These are phyloP conservation scores for Dasyprocta punctata DNA, from an alignment of 2,113 vertebrate species.

Conservation along the genomic window DNA sequence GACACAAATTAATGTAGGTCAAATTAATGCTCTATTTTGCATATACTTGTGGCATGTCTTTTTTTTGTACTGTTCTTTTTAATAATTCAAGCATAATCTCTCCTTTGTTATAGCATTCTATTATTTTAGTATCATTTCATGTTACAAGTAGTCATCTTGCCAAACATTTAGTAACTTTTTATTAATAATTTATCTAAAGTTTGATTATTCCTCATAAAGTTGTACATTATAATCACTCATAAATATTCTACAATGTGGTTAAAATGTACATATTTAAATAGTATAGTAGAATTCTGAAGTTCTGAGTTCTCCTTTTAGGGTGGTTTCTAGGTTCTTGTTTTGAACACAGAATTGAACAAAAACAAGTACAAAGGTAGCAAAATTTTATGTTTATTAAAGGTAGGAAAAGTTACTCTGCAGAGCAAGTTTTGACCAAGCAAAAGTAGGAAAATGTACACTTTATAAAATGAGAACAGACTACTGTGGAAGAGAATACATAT, in stretches of 20 bases:
- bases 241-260: neutral
- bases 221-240: neutral
- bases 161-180: neutral
- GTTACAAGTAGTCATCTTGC: neutral
- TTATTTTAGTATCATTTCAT: neutral
- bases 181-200: neutral
- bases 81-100: conserved; percentile 25
- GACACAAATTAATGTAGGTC: neutral
- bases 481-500: neutral
- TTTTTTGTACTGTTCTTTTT: neutral
- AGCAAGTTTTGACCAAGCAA: neutral
- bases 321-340: neutral
- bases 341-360: neutral
- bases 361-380: neutral
- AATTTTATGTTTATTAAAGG: neutral
- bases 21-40: neutral
- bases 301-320: neutral
- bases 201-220: conserved; percentile 18
- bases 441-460: neutral
- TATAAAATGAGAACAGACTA: neutral
- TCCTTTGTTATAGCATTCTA: neutral
- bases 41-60: neutral
- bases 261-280: neutral
- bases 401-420: neutral
- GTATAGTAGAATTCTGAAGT: neutral